Evolutionary conservation across 2,797 vertebrate species (phyloP).

Genomic region (Channallabes apus): DNA sequence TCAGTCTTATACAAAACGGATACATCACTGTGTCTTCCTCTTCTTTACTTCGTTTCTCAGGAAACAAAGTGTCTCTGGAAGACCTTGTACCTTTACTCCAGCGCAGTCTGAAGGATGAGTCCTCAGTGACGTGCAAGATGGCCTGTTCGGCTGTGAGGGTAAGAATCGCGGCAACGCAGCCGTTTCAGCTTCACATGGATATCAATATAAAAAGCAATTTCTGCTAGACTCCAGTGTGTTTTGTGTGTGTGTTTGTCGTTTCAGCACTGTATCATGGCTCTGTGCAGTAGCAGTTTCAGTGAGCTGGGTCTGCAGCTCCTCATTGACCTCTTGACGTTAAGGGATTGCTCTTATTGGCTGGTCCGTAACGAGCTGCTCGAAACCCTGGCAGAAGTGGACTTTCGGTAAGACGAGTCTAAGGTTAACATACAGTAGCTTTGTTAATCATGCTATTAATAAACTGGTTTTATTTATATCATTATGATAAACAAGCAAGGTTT

Average conservation of each 20-base stretch:
- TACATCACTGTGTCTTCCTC: not conserved
- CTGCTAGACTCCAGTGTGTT: not conserved
- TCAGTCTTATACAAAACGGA: not conserved
- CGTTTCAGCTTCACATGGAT: not conserved
- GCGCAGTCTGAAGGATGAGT: slow-evolving; percentile 88
- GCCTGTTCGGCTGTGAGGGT: slow-evolving; percentile 93
- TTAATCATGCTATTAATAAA: not conserved
- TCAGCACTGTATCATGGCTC: slow-evolving; percentile 84
- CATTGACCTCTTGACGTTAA: slow-evolving; percentile 83
- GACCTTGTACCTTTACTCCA: slow-evolving; percentile 89
- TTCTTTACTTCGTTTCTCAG: slow-evolving; percentile 62
- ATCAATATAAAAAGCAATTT: not conserved
- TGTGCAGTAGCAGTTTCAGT: slow-evolving; percentile 88
- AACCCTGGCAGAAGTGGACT: slow-evolving; percentile 92
- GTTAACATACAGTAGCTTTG: not conserved
- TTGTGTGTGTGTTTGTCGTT: slow-evolving; percentile 10
- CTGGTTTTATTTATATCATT: no score
- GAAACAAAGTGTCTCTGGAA: slow-evolving; percentile 83
- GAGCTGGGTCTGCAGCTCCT: slow-evolving; percentile 89
- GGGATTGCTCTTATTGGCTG: slow-evolving; percentile 92
- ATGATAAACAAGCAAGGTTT: no score
- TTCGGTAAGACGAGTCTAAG: slow-evolving; percentile 76
- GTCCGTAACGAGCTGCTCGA: slow-evolving; percentile 95
- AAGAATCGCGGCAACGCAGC: slow-evolving; percentile 55
- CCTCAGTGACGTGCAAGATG: slow-evolving; percentile 94